phyloP scores from a whole-genome alignment of 2,888 invertebrate genomes.

The Hyles lineata region DNA sequence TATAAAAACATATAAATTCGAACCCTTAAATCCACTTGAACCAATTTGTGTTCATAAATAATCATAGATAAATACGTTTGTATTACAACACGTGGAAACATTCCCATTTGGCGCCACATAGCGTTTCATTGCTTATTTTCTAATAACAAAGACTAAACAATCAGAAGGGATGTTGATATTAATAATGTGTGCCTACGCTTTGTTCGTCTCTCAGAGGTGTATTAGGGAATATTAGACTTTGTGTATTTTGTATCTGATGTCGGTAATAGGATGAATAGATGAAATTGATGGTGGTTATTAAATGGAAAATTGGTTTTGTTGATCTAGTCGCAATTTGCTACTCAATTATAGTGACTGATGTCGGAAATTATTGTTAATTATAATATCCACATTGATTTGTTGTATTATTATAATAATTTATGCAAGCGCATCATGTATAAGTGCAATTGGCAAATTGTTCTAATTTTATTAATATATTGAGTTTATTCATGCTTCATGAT shows the following conservation, averaged over 20 bases:
- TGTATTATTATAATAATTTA: too few relatives aligned
- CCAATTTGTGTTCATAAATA: background rate
- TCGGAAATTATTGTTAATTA: too few relatives aligned
- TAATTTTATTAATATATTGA: too few relatives aligned
- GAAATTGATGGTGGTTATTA: background rate
- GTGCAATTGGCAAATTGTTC: too few relatives aligned
- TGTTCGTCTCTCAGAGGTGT: background rate
- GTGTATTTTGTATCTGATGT: background rate
- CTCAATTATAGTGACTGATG: background rate
- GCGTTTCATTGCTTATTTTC: conserved; percentile 15
- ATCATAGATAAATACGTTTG: background rate
- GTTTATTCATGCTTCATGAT: too few relatives aligned
- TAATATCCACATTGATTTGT: too few relatives aligned
- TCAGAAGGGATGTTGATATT: background rate
- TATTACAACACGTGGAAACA: conserved; percentile 17
- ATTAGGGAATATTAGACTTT: background rate
- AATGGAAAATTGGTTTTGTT: background rate
- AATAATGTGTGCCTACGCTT: background rate
- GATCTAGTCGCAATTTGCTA: background rate
- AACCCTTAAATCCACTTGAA: background rate
- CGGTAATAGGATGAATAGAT: background rate
- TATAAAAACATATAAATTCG: too few relatives aligned
- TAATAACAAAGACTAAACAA: conserved; percentile 18
- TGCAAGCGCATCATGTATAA: too few relatives aligned
- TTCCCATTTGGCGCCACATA: conserved; percentile 21